Evolutionary conservation across 2,113 vertebrate species (phyloP), one percentile per base, ranked within the genome.

Genomic region (Cervus canadensis): DNA sequence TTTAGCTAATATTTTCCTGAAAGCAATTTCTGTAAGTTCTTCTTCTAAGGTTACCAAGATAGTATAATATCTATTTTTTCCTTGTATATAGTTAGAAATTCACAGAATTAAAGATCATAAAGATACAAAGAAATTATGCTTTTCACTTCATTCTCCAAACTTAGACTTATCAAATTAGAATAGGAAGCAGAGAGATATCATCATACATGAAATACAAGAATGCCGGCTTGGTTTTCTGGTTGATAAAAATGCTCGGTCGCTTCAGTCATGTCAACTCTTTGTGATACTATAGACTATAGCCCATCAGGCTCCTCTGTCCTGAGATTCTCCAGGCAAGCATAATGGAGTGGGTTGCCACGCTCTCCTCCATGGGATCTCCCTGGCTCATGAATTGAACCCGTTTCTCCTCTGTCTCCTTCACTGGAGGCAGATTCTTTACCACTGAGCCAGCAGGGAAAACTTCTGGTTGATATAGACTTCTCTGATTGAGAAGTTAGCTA

Each of bases 11-110:
- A 45, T 23, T 36, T 97, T 91, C 45, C 60, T 79, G 8, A 96
- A 71, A 95, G 36, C 25, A n/a, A 57, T 93, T 97, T 45, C 33
- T 91, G 45, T 92, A 92, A 94, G 3, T 84, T 96, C 40, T 67
- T 62, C 54, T 62, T 67, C 43, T n/a, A 74, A 25, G 16, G 11
- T 50, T 85, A 48, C 52, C 26, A 88, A 56, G 33, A 85, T 54
- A 89, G 13, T 40, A 64, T 25, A 40, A 25, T 82, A 85, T 62
- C 15, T 78, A 11, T 67, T 85, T 87, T 87, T 89, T 89, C 33
- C 48, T 67, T 96, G 16, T 54, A 45, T 23, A 36, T 94, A 57
- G 54, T 92, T 86, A 92, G n/a, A 74, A 28, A 40, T 48, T 76
- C 54, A 92, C 40, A 59, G 48, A 74, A 67, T 45, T 85, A n/a